These are phyloP conservation scores for Centropristis striata DNA, from an alignment of 2,113 vertebrate species.

Conservation along the genomic window DNA sequence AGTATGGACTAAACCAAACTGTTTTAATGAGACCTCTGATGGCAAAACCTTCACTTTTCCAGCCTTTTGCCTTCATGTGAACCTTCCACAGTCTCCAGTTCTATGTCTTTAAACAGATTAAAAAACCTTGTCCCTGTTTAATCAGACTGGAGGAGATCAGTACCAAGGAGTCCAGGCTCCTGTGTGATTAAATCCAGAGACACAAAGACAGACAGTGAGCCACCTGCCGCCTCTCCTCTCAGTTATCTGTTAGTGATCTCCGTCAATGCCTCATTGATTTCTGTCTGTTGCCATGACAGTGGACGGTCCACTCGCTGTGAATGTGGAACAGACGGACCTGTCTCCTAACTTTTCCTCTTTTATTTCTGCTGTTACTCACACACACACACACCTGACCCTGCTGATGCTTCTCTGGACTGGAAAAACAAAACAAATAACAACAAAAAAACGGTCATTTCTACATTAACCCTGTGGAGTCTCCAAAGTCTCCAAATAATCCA, in stretches of 20 bases:
- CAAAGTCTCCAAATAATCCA: no score
- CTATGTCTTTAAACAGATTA: background rate
- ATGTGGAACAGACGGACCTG: background rate
- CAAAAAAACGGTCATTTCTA: no score
- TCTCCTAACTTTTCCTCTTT: background rate
- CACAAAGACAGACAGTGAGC: background rate
- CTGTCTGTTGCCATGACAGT: conserved; percentile 61
- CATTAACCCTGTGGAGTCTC: no score
- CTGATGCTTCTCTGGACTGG: no score
- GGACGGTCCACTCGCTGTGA: conserved; percentile 13
- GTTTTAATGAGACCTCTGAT: background rate
- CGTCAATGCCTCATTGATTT: conserved; percentile 57
- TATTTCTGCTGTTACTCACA: background rate
- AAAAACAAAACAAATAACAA: no score
- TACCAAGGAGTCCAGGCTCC: conserved; percentile 1
- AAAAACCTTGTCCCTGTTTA: background rate
- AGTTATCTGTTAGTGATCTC: background rate
- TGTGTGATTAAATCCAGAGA: conserved; percentile 13
- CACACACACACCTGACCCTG: no score
- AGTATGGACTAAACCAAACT: no score
- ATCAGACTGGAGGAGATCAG: background rate
- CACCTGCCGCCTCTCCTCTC: background rate
- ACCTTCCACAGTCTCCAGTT: background rate
- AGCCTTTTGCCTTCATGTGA: background rate
- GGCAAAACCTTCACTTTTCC: background rate